Evolutionary conservation across 2,113 vertebrate species (phyloP).

Genomic region (Myrmecophaga tridactyla): DNA sequence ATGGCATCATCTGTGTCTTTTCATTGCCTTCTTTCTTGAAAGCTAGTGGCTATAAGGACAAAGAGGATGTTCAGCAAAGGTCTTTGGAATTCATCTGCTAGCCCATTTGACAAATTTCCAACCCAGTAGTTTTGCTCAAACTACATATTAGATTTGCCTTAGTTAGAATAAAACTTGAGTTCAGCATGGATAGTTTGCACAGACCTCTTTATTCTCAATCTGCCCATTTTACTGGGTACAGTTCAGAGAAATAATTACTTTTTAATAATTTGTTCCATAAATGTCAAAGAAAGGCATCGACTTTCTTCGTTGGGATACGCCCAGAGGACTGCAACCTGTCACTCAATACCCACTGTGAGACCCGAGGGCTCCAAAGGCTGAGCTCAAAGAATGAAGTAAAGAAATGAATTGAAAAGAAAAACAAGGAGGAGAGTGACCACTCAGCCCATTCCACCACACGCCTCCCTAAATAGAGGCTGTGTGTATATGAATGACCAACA

Average conservation of each 20-base stretch:
- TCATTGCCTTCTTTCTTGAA: neutral
- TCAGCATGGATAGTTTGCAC: neutral
- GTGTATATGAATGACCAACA: neutral
- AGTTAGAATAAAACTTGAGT: neutral
- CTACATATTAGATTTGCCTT: neutral
- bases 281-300: neutral
- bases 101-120: neutral
- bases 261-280: neutral
- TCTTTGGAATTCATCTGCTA: neutral
- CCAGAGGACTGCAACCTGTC: neutral
- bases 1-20: neutral
- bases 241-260: neutral
- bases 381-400: neutral
- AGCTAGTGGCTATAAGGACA: neutral
- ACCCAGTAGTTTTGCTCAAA: neutral
- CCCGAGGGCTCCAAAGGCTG: neutral
- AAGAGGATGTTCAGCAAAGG: neutral
- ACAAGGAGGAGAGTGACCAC: neutral
- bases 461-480: neutral
- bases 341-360: neutral
- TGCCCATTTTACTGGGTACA: neutral
- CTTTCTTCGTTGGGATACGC: neutral
- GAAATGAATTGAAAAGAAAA: neutral
- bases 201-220: neutral
- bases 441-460: neutral